Base-by-base conservation (phyloP, 2,888 invertebrate genomes). In the Eutolmus rufibarbis region DNA sequence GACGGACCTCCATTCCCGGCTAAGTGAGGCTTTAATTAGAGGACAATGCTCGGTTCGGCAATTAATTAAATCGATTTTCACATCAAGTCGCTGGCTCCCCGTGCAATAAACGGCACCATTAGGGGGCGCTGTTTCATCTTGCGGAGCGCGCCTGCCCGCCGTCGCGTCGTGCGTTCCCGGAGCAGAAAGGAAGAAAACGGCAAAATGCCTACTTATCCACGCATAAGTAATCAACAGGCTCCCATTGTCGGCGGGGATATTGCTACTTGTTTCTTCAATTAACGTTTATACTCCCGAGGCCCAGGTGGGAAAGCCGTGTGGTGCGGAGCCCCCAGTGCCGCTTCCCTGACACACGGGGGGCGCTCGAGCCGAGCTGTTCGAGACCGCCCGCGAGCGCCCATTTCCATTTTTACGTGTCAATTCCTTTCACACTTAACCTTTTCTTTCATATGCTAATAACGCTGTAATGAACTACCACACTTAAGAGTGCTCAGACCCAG, bases 391-490 rank as follows among this genome's bases (percentile, higher is more conserved):
- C 86, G 51, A 37, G 81, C 57, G 76, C 46, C 78, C 82, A 87
- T 88, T 88, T 87, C 74, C 87, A 86, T 87, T 87, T 88, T 88
- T 87, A 88, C 87, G 88, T 88, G 88, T 88, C 88, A 88, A 88
- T 88, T 88, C 87, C 46, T 87, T 88, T 87, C 86, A 82, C 88
- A 88, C 88, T 88, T 88, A 88, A 88, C 88, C 87, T 88, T 87
- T 88, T 81, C 88, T 88, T 88, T 87, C 88, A 87, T 88, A 88
- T 88, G 88, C 88, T 88, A 88, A 88, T 88, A 87, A 86, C 82
- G 84, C 78, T 74, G 81, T 88, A 88, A 87, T 87, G 86, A 87
- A 88, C 86, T 77, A 81, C 86, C 86, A 76, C 86, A 87, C 51
- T 76, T 28, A 74, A 46, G 74, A 66, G 66, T 66, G 66, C 12